Conservation (phyloP, 1,140 invertebrate genomes). For the Calliopsis andreniformis region DNA sequence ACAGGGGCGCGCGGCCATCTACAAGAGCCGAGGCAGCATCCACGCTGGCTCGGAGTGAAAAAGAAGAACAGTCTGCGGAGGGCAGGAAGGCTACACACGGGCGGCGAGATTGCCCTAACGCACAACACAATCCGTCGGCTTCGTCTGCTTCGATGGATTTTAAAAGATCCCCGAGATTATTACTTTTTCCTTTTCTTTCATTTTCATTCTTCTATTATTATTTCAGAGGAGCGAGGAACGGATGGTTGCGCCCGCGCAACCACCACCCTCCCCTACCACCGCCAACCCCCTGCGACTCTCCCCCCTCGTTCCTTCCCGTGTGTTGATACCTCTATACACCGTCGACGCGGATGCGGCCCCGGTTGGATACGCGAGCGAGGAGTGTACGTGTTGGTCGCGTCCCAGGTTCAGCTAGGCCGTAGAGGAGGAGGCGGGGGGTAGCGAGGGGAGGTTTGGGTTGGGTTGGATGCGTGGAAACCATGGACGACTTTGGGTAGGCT, state of each 20-base stretch:
- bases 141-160: constrained; percentile 81
- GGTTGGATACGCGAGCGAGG: constrained; percentile 19
- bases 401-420: constrained; percentile 66
- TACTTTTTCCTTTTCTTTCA: constrained; percentile 78
- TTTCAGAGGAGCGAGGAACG: constrained; percentile 73
- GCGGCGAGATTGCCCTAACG: constrained; percentile 65
- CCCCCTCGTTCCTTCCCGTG: not conserved
- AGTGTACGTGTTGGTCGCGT: constrained; percentile 58
- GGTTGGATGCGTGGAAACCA: constrained; percentile 76
- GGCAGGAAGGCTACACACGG: constrained; percentile 14
- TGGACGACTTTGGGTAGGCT: constrained; percentile 80
- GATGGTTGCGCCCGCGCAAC: constrained; percentile 54
- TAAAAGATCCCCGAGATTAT: constrained; percentile 82
- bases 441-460: constrained; percentile 66
- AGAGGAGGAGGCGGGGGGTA: too few species aligned
- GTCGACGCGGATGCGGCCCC: constrained; percentile 12
- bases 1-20: constrained; percentile 18
- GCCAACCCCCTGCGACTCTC: not conserved
- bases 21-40: constrained; percentile 4
- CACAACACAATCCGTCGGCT: constrained; percentile 79
- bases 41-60: constrained; percentile 35
- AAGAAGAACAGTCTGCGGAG: constrained; percentile 18
- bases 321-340: constrained; percentile 42
- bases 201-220: constrained; percentile 80
- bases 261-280: constrained; percentile 5